Percentiles rank a stretch among this genome's conserved stretches.
Evolutionary conservation across 2,888 invertebrate species (phyloP).

Genomic region (Scaptomyza cyrtandrae): DNA sequence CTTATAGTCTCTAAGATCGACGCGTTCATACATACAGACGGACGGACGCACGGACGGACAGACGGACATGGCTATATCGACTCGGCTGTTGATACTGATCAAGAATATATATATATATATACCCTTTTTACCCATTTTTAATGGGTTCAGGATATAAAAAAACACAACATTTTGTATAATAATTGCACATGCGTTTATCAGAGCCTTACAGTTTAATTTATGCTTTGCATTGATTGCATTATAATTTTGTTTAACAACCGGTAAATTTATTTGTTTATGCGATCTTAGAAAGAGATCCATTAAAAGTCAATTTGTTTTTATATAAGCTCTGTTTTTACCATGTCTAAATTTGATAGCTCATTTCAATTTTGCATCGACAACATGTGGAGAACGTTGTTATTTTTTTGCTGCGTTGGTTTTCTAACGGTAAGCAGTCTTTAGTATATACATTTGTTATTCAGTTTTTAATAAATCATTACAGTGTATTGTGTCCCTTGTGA

Average conservation of each 20-base stretch:
- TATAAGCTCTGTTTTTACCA: not conserved
- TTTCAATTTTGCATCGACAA: not conserved
- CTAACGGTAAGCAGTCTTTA: not conserved
- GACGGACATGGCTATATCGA: no score
- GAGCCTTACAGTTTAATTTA: no score
- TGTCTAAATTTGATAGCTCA: rapidly evolving
- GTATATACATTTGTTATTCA: no score
- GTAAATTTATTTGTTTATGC: not conserved
- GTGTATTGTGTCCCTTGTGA: not conserved
- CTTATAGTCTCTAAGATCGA: no score
- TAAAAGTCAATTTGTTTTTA: not conserved
- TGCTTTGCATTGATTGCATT: not conserved
- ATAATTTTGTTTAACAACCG: not conserved
- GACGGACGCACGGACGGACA: no score
- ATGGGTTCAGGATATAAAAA: no score
- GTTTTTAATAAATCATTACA: not conserved
- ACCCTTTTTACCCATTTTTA: no score
- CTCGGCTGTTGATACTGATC: no score
- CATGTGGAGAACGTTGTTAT: not conserved
- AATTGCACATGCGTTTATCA: slow-evolving; percentile 22
- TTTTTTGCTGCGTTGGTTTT: not conserved
- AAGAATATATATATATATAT: no score
- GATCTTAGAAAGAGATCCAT: not conserved
- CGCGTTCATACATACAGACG: no score
- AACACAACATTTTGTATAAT: slow-evolving; percentile 10